Conservation (phyloP, 2,113 vertebrate species). For the Hippotragus niger region DNA sequence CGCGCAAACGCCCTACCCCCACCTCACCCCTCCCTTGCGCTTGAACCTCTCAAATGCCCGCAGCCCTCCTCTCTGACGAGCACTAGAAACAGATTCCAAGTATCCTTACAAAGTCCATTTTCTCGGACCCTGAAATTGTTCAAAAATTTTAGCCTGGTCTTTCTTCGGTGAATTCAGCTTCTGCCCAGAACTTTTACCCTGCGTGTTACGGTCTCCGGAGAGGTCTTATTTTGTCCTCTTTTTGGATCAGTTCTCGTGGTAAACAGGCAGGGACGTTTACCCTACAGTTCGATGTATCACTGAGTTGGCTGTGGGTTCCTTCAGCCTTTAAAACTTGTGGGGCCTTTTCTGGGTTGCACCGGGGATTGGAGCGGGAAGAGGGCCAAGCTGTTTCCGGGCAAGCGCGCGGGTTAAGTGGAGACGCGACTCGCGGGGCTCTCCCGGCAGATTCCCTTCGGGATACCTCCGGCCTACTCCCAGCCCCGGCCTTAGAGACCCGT, state of each 20-base stretch:
- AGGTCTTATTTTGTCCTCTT: background rate
- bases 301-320: slow-evolving; percentile 3
- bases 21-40: background rate
- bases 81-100: background rate
- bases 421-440: background rate
- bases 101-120: background rate
- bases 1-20: rapidly evolving
- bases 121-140: background rate
- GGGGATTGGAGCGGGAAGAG: slow-evolving; percentile 10
- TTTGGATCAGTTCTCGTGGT: background rate
- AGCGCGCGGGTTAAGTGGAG: slow-evolving; percentile 51
- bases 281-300: background rate
- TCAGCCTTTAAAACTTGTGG: background rate
- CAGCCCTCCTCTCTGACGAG: background rate
- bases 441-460: background rate
- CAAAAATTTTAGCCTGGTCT: background rate
- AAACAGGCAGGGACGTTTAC: slow-evolving; percentile 7
- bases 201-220: background rate
- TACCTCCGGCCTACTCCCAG: background rate
- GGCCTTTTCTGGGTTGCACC: slow-evolving; percentile 2
- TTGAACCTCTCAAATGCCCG: background rate
- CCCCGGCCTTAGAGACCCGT: background rate
- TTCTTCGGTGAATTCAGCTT: background rate
- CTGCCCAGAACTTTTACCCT: slow-evolving; percentile 2
- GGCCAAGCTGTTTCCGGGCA: slow-evolving; percentile 55